Conservation (phyloP, 2,113 vertebrate genomes). For the Chunga burmeisteri region DNA sequence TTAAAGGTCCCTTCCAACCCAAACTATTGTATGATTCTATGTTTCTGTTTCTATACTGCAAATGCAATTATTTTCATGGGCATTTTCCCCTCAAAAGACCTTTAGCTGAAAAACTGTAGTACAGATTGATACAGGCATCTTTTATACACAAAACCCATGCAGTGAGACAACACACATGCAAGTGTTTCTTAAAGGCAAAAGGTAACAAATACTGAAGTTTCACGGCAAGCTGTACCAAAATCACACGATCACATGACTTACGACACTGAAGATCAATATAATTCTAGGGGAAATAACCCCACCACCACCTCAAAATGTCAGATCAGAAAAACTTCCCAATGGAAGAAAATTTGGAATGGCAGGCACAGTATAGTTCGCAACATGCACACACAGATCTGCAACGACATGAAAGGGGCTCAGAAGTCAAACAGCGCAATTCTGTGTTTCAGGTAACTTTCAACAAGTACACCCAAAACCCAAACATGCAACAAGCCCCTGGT, state of each 20-base stretch:
- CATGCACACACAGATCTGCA: neutral
- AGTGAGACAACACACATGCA: neutral
- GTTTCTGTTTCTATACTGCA: neutral
- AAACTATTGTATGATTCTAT: neutral
- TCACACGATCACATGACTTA: neutral
- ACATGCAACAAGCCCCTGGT: neutral
- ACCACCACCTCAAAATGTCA: neutral
- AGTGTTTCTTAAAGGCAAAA: neutral
- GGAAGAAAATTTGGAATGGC: neutral
- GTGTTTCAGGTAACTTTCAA: neutral
- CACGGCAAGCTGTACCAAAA: neutral
- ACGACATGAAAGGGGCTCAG: neutral
- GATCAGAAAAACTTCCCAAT: neutral
- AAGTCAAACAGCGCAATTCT: neutral
- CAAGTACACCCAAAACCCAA: neutral
- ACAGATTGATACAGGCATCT: neutral
- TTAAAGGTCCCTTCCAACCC: neutral
- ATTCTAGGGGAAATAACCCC: neutral
- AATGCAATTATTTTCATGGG: neutral
- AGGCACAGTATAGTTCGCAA: neutral
- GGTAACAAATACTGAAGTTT: neutral
- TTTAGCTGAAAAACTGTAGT: neutral
- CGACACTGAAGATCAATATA: neutral
- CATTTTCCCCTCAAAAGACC: neutral
- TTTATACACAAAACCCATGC: neutral